Evolutionary conservation across 2,888 invertebrate genomes (phyloP).

Genomic region (Drosophila paramelanica): DNA sequence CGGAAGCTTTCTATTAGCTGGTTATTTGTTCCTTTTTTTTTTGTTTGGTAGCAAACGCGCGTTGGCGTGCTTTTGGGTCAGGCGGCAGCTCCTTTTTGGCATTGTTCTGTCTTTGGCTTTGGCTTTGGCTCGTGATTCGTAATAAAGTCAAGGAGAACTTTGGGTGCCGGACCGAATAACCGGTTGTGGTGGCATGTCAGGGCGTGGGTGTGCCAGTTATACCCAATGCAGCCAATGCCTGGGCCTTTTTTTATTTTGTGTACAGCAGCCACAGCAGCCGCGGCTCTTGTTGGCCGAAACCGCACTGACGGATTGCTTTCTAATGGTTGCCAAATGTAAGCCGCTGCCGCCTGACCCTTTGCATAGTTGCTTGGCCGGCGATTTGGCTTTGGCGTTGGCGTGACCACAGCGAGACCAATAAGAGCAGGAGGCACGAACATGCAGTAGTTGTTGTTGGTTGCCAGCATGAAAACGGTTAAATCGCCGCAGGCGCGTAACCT

Average conservation of each 20-base stretch:
- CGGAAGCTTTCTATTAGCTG: background rate
- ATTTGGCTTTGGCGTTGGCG: conserved; percentile 65
- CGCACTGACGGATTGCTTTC: conserved; percentile 78
- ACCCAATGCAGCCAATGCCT: conserved; percentile 7
- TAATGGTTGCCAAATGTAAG: conserved; percentile 69
- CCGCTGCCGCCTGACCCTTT: conserved; percentile 70
- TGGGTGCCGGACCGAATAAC: conserved; percentile 52
- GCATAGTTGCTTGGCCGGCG: conserved; percentile 21
- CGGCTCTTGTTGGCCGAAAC: conserved; percentile 67
- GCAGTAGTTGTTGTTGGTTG: conserved; percentile 24
- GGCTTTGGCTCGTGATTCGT: conserved; percentile 71
- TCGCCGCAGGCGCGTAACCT: conserved; percentile 81
- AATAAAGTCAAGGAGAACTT: conserved; percentile 79
- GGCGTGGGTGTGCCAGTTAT: conserved; percentile 66
- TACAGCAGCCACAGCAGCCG: conserved; percentile 28
- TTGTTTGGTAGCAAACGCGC: conserved; percentile 13
- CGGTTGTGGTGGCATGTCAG: conserved; percentile 52
- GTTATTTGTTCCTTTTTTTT: conserved; percentile 1
- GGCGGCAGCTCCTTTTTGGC: conserved; percentile 66
- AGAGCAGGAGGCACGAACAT: conserved; percentile 35
- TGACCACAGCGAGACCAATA: conserved; percentile 64
- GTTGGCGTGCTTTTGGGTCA: conserved; percentile 77
- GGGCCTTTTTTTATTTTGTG: conserved; percentile 1
- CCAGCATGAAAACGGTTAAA: conserved; percentile 76
- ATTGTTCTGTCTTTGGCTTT: conserved; percentile 62